Evolutionary conservation across 1,140 invertebrate genomes (phyloP).

Genomic region (Listronotus bonariensis): DNA sequence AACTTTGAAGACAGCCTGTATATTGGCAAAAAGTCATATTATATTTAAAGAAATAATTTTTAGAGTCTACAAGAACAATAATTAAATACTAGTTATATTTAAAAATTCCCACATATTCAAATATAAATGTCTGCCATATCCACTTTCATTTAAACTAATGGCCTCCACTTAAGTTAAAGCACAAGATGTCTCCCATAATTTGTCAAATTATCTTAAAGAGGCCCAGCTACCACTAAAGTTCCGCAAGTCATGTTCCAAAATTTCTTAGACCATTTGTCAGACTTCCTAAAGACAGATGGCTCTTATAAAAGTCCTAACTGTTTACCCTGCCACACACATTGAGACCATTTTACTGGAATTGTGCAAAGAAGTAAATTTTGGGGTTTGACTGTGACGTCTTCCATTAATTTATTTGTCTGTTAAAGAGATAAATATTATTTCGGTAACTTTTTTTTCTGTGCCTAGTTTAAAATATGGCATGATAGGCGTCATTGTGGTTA

Average conservation of each 20-base stretch:
- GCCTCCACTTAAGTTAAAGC: not conserved
- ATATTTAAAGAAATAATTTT: too few relatives aligned
- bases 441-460: too few relatives aligned
- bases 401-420: too few relatives aligned
- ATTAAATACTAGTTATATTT: too few relatives aligned
- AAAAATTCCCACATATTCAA: too few relatives aligned
- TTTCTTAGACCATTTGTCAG: slow-evolving; percentile 4
- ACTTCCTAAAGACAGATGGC: slow-evolving; percentile 10
- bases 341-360: not conserved
- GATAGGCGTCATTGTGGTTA: too few relatives aligned
- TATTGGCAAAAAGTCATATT: too few relatives aligned
- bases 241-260: slow-evolving; percentile 3
- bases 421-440: too few relatives aligned
- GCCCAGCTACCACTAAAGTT: slow-evolving; percentile 1
- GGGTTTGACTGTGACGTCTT: too few relatives aligned
- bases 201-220: slow-evolving; percentile 8
- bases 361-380: slow-evolving; percentile 1
- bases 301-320: slow-evolving; percentile 1
- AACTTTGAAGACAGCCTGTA: too few relatives aligned
- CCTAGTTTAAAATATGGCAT: too few relatives aligned
- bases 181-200: slow-evolving; percentile 11
- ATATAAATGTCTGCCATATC: not conserved
- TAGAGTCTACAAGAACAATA: too few relatives aligned
- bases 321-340: slow-evolving; percentile 8
- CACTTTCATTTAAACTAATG: slow-evolving; percentile 6